Conservation (phyloP, 2,888 invertebrate species). For the Agriopis leucophaearia region DNA sequence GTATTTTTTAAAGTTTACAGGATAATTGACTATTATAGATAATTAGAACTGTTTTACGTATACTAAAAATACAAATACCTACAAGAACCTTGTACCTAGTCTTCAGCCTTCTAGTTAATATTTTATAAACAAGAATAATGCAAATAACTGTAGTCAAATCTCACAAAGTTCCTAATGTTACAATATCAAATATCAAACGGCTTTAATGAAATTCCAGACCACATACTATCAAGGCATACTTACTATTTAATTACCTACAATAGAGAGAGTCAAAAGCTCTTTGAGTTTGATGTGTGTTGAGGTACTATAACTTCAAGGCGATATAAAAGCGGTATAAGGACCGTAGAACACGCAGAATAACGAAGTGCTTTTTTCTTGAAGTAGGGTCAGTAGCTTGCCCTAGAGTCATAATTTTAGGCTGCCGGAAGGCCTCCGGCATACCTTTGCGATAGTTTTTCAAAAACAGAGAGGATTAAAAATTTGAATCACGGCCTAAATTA, state of each 20-base stretch:
- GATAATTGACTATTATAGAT: too few relatives aligned
- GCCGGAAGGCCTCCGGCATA: not conserved
- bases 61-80: not conserved
- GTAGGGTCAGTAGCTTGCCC: not conserved
- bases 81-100: not conserved
- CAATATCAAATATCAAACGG: not conserved
- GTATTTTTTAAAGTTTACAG: too few relatives aligned
- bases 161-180: too few relatives aligned
- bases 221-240: conserved; percentile 14
- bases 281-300: conserved; percentile 18
- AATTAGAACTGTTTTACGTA: not conserved
- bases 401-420: not conserved
- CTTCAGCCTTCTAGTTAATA: not conserved
- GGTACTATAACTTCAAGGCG: conserved; percentile 24
- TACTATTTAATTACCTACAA: conserved; percentile 29
- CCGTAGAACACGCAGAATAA: not conserved
- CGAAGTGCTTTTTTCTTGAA: not conserved
- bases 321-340: conserved; percentile 10
- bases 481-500: too few relatives aligned
- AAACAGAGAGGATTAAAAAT: too few relatives aligned
- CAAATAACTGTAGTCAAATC: not conserved
- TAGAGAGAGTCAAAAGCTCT: conserved; percentile 30
- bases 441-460: not conserved
- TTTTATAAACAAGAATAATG: not conserved
- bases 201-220: conserved; percentile 29